Evolutionary conservation across 2,113 vertebrate genomes (phyloP), one percentile per base, ranked within the genome.

Genomic region (Dendropsophus ebraccatus): DNA sequence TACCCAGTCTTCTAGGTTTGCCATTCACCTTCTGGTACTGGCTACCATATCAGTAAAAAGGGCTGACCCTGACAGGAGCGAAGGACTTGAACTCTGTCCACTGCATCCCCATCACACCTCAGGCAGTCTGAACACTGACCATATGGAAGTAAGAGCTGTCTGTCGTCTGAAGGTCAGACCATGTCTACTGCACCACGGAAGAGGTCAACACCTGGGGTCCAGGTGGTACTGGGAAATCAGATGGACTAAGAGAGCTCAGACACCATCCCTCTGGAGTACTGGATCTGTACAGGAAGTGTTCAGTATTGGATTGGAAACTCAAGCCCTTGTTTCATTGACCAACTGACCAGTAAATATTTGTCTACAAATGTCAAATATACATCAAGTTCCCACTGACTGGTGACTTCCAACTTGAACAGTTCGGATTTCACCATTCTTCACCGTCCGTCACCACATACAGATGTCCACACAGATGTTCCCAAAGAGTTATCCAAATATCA

Each of bases 21-120:
- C 78, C 85, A 88, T 88, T 13, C 80, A 87, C 87, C 89, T 92
- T 88, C 91, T 91, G 90, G 80, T 83, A 87, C n/a, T 81, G 82
- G 32, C 88, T 88, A 60, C 78, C 86, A 82, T 88, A 77, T 88
- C 75, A 75, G 81, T 67, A 80, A n/a, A 62, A 83, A 79, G 84
- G 41, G 86, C 4, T 32, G 5, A 37, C 82, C 87, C 89, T 82
- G 84, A 32, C 12, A 37, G 88, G 82, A 88, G 84, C 65, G 41
- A 60, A 88, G 76, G 77, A 89, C 86, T 87, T 89, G 87, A 77
- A 90, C 90, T 90, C 77, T 84, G 87, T 82, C 87, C 76, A 16
- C 70, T 69, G 82, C 30, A 87, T 90, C 73, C 86, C 21, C 87
- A 81, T 13, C 80, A 35, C 58, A 86, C 75, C 6, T 0, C 50